Conservation (phyloP, 2,888 invertebrate genomes). For the Adela reaumurella region DNA sequence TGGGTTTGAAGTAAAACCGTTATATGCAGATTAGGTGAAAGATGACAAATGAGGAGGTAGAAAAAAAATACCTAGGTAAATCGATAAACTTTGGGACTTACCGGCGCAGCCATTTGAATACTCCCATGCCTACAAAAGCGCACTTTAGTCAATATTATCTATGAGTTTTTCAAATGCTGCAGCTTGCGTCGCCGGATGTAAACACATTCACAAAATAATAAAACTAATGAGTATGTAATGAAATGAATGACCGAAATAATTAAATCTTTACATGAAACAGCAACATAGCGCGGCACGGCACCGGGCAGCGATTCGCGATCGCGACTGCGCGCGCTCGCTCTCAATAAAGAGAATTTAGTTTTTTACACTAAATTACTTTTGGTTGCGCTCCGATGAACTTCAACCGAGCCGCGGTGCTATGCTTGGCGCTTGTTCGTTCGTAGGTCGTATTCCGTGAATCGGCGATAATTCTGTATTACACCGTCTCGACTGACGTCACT, state of each 20-base stretch:
- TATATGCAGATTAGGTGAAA: too few species aligned
- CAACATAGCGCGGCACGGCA: background rate
- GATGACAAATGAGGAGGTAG: too few species aligned
- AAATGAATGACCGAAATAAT: background rate
- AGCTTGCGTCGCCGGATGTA: too few species aligned
- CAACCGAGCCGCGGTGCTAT: constrained; percentile 25
- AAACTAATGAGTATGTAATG: background rate
- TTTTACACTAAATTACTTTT: constrained; percentile 53
- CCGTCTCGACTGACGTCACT: too few species aligned
- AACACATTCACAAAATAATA: background rate
- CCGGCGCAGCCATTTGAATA: constrained; percentile 52
- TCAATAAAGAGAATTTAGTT: constrained; percentile 53
- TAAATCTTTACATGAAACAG: background rate
- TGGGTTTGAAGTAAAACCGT: too few species aligned
- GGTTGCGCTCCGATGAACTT: constrained; percentile 52
- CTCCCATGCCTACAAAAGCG: constrained; percentile 42
- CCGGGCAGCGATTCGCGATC: background rate
- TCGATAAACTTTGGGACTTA: constrained; percentile 27
- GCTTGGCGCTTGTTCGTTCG: background rate
- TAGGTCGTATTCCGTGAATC: background rate
- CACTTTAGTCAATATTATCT: background rate
- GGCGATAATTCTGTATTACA: too few species aligned
- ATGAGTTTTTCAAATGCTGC: too few species aligned
- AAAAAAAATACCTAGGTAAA: too few species aligned
- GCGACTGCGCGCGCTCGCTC: constrained; percentile 19